Evolutionary conservation across 1,140 invertebrate genomes (phyloP).

Genomic region (Lysiphlebus fabarum): DNA sequence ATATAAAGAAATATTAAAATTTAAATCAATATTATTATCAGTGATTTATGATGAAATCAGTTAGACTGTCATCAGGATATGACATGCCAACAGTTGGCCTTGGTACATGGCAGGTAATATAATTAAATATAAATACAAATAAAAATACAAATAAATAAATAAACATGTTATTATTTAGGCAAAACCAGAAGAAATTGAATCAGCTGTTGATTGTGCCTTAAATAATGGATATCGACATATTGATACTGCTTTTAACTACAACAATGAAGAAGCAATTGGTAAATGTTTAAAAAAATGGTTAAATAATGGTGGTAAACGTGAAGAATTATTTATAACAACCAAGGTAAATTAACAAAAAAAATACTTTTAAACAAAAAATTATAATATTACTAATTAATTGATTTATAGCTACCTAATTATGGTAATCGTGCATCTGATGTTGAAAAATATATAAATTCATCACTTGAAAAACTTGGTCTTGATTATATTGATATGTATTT

Average conservation of each 20-base stretch:
- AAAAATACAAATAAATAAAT: background rate
- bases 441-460: slow-evolving; percentile 68
- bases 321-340: slow-evolving; percentile 79
- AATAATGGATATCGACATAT: slow-evolving; percentile 72
- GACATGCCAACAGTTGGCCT: slow-evolving; percentile 74
- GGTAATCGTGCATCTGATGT: slow-evolving; percentile 70
- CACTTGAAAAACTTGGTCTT: slow-evolving; percentile 69
- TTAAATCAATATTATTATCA: background rate
- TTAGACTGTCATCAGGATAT: slow-evolving; percentile 44
- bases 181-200: slow-evolving; percentile 67
- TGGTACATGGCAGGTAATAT: slow-evolving; percentile 74
- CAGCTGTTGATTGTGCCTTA: slow-evolving; percentile 63
- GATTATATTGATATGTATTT: slow-evolving; percentile 84
- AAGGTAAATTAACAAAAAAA: slow-evolving; percentile 67
- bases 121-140: slow-evolving; percentile 10
- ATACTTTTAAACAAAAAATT: background rate
- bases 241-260: slow-evolving; percentile 78
- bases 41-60: slow-evolving; percentile 32
- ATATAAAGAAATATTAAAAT: too few species aligned
- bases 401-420: slow-evolving; percentile 57
- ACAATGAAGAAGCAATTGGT: slow-evolving; percentile 79
- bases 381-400: slow-evolving; percentile 14
- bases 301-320: slow-evolving; percentile 65
- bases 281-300: slow-evolving; percentile 73
- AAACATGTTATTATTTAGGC: slow-evolving; percentile 51